Evolutionary conservation across 2,113 vertebrate genomes (phyloP).

Genomic region (Spea bombifrons): DNA sequence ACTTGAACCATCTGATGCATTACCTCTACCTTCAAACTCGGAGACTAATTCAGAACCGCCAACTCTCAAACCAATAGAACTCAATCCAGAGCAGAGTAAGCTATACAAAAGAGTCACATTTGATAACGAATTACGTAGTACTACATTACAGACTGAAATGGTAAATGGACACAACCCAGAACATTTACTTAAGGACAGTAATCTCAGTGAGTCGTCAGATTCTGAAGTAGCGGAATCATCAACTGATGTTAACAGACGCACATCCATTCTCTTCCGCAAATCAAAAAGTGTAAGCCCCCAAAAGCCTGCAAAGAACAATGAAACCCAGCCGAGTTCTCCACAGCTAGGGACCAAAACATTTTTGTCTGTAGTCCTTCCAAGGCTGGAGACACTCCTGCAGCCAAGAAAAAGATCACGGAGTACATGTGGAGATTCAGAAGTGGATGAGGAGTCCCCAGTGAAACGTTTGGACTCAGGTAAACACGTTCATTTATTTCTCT

Average conservation of each 20-base stretch:
- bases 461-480: conserved; percentile 89
- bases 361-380: conserved; percentile 96
- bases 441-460: conserved; percentile 79
- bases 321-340: conserved; percentile 75
- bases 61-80: conserved; percentile 91
- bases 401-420: conserved; percentile 92
- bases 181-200: conserved; percentile 73
- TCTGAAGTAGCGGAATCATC: conserved; percentile 82
- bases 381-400: conserved; percentile 94
- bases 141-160: conserved; percentile 72
- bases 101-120: conserved; percentile 74
- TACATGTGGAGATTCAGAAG: conserved; percentile 74
- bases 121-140: conserved; percentile 72
- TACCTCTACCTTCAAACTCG: conserved; percentile 84
- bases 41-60: conserved; percentile 90
- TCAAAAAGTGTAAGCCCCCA: conserved; percentile 83
- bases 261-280: conserved; percentile 91
- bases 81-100: conserved; percentile 78
- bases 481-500: conserved; percentile 44
- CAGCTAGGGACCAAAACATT: conserved; percentile 94
- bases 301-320: conserved; percentile 76
- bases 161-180: conserved; percentile 82
- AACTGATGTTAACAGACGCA: conserved; percentile 82
- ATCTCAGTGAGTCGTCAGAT: conserved; percentile 81
- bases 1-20: conserved; percentile 92